Evolutionary conservation across 2,888 invertebrate genomes (phyloP).

Genomic region (Drosophila anomalata): DNA sequence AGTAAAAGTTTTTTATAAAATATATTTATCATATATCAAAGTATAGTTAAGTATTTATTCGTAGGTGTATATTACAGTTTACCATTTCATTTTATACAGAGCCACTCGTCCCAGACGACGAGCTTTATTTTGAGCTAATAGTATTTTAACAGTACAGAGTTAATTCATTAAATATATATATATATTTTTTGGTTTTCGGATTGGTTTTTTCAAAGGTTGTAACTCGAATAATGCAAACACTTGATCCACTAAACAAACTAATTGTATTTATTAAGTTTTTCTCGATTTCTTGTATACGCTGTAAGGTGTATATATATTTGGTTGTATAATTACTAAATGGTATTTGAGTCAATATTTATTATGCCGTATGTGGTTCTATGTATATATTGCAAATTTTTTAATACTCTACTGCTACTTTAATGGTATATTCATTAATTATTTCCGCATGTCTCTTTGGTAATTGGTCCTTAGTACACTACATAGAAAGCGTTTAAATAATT

Average conservation of each 20-base stretch:
- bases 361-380: constrained; percentile 37
- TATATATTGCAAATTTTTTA: constrained; percentile 61
- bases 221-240: constrained; percentile 68
- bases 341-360: constrained; percentile 61
- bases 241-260: constrained; percentile 71
- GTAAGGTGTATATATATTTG: constrained; percentile 47
- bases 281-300: constrained; percentile 37
- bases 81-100: constrained; percentile 56
- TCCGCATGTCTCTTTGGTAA: constrained; percentile 51
- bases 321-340: constrained; percentile 69
- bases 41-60: constrained; percentile 55
- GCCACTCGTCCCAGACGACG: constrained; percentile 25
- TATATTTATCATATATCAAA: constrained; percentile 72
- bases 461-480: constrained; percentile 75
- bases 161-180: background rate
- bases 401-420: constrained; percentile 41
- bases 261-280: constrained; percentile 35
- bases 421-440: constrained; percentile 36
- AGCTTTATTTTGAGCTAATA: constrained; percentile 52
- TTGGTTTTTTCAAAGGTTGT: constrained; percentile 26
- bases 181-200: constrained; percentile 11
- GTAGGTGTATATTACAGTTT: constrained; percentile 66
- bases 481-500: constrained; percentile 60
- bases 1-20: constrained; percentile 77
- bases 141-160: constrained; percentile 36